Evolutionary conservation across 2,113 vertebrate species (phyloP), one percentile per base, ranked within the genome.

Genomic region (Oceanodroma tethys): DNA sequence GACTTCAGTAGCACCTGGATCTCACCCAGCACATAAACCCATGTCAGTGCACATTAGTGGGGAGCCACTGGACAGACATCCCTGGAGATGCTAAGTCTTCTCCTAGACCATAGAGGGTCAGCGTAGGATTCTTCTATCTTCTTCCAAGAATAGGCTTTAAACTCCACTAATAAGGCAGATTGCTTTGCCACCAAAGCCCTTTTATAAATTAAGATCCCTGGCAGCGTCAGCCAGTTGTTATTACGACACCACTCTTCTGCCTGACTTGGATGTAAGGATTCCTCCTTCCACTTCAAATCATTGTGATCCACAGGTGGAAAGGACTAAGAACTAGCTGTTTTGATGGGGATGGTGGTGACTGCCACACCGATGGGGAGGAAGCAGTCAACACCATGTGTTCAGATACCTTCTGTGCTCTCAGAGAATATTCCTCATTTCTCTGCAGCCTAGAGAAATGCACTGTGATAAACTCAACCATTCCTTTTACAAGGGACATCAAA

Each of bases 1-100:
- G 66, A 95, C 45, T 95, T 88, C 89, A 93, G 93, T 83, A 96
- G 95, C 70, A 85, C 50, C 71, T 93, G 89, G 93, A 91, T 90
- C 74, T 94, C 67, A 67, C 66, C 70, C 89, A 96, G 84, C 55
- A 80, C 42, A 30, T 66, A 93, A 89, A 66, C 26, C 45, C 40
- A 11, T 72, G 84, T 82, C 91, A 91, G 38, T 17, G 42, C 62
- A 85, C 50, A 25, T 95, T 79, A 94, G 45, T 73, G 16, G 29
- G 62, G 42, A 90, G 53, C 52, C 68, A 71, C 56, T 85, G 66
- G 84, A 76, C 62, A 50, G 66, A 50, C n/a, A 66, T 43, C 30
- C 20, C 62, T n/a, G 38, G 34, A 94, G 53, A 85, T 52, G 43
- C 15, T 47, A 81, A 58, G 34, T 72, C 43, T 81, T 78, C 38